Evolutionary conservation across 2,888 invertebrate species (phyloP).

Genomic region (Lasius platythorax): DNA sequence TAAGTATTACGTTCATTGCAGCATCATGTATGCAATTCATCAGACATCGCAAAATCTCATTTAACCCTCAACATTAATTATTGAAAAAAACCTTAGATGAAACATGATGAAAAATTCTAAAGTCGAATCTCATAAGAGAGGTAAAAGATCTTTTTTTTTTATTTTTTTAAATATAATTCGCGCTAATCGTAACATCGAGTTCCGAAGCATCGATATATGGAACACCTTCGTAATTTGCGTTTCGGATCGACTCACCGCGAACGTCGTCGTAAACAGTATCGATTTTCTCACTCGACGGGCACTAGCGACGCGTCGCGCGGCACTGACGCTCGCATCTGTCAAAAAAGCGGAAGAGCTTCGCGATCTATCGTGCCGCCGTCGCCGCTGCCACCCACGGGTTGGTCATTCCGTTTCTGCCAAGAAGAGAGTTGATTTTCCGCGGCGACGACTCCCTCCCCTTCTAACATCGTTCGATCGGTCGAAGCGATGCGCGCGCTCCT

Average conservation of each 20-base stretch:
- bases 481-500: constrained; percentile 49
- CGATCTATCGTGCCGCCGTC: constrained; percentile 24
- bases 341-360: constrained; percentile 51
- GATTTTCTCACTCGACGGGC: constrained; percentile 18
- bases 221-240: background rate
- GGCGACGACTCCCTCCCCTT: constrained; percentile 21
- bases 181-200: background rate
- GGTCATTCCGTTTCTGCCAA: constrained; percentile 40
- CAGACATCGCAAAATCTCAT: background rate
- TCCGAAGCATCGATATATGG: background rate
- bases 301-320: constrained; percentile 35
- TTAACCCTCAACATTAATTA: background rate
- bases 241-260: constrained; percentile 28
- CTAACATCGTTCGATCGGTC: constrained; percentile 17
- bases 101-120: background rate
- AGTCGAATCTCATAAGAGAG: background rate
- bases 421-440: constrained; percentile 51
- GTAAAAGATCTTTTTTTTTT: background rate
- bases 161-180: background rate
- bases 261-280: background rate
- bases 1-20: background rate
- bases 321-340: constrained; percentile 43
- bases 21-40: background rate
- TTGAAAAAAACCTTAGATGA: background rate
- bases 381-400: constrained; percentile 29